Conservation (phyloP, 1,140 invertebrate species). For the Whitmania pigra region DNA sequence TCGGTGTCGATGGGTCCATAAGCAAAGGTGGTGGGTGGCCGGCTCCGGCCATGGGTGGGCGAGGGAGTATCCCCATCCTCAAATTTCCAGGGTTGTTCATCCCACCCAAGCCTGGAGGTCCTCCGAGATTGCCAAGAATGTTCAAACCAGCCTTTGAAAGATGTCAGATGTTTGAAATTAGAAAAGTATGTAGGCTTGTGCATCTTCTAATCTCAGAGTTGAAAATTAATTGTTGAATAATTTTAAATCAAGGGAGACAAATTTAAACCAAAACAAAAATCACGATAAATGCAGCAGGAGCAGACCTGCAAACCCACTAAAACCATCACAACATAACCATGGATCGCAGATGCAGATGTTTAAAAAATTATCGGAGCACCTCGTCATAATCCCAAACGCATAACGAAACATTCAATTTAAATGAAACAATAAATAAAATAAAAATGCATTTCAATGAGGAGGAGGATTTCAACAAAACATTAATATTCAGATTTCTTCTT, state of each 20-base stretch:
- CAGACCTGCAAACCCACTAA: too few species aligned
- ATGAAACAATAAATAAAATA: too few species aligned
- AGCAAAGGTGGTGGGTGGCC: not conserved
- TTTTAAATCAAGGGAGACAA: not conserved
- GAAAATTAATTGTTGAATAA: not conserved
- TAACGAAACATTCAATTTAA: too few species aligned
- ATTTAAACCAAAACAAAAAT: not conserved
- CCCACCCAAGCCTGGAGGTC: not conserved
- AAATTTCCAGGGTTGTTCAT: slow-evolving; percentile 2
- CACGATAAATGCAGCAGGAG: not conserved
- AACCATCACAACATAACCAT: too few species aligned
- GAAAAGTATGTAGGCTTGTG: not conserved
- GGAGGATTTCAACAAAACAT: too few species aligned
- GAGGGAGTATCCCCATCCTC: not conserved
- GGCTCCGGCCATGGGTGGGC: not conserved
- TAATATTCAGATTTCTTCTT: too few species aligned
- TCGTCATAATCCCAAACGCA: too few species aligned
- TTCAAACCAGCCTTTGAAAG: not conserved
- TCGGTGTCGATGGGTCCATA: not conserved
- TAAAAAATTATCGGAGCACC: too few species aligned
- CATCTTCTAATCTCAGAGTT: not conserved
- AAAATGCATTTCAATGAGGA: too few species aligned
- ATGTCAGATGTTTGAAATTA: not conserved
- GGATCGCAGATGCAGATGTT: too few species aligned
- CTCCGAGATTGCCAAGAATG: not conserved